Evolutionary conservation across 1,140 invertebrate species (phyloP).

Genomic region (Pseudoatta argentina): DNA sequence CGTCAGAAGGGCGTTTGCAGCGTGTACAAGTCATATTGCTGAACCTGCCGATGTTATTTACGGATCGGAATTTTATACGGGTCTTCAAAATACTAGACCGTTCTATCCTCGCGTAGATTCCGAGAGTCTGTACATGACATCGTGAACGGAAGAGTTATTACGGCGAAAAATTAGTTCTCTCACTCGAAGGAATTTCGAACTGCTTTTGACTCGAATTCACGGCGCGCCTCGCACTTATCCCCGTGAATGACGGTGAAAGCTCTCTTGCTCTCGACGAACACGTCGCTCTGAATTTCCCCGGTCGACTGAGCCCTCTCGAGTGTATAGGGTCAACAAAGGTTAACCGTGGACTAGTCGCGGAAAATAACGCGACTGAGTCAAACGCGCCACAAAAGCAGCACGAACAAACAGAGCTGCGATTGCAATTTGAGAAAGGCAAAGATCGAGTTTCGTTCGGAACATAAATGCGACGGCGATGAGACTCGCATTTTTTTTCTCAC

Average conservation of each 20-base stretch:
- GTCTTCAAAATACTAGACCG: not conserved
- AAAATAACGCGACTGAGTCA: conserved; percentile 45
- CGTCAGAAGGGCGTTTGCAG: not conserved
- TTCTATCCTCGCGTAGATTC: not conserved
- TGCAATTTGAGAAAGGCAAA: conserved; percentile 40
- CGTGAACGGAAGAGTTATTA: conserved; percentile 36
- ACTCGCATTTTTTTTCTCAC: not conserved
- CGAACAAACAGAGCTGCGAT: conserved; percentile 31
- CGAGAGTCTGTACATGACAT: conserved; percentile 27
- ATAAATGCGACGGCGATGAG: conserved; percentile 6
- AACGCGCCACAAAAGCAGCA: conserved; percentile 38
- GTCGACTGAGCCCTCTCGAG: conserved; percentile 55
- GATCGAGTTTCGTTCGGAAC: conserved; percentile 2
- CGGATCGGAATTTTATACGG: conserved; percentile 10
- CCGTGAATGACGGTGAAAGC: conserved; percentile 39
- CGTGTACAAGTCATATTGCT: not conserved
- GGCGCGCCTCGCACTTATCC: not conserved
- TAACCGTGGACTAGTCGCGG: conserved; percentile 49
- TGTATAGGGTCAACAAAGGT: conserved; percentile 60
- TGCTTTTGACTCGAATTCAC: conserved; percentile 43
- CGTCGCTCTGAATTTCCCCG: conserved; percentile 55
- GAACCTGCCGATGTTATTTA: not conserved
- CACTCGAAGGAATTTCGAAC: conserved; percentile 29
- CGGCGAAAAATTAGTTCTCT: conserved; percentile 34
- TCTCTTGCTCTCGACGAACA: conserved; percentile 36